Conservation (phyloP, 2,797 vertebrate species). For the Lepus oiostolus region DNA sequence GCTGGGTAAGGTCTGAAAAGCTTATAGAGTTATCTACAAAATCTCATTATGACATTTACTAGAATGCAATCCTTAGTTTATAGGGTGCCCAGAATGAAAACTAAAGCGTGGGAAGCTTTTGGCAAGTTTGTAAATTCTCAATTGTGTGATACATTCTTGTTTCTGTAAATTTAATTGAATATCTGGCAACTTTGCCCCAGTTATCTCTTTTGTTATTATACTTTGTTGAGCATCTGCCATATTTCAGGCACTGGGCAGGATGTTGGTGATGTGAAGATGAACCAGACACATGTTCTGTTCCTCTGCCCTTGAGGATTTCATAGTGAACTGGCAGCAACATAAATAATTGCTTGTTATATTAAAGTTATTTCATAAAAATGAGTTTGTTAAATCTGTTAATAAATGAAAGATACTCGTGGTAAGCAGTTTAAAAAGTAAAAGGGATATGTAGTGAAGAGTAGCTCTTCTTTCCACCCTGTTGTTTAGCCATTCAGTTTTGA, state of each 20-base stretch:
- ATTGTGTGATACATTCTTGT: neutral
- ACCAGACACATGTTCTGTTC: neutral
- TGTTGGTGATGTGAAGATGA: neutral
- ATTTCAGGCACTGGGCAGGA: neutral
- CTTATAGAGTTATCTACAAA: neutral
- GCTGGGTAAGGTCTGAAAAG: neutral
- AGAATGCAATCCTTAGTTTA: neutral
- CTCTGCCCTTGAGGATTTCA: neutral
- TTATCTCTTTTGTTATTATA: neutral
- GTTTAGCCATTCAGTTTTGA: neutral
- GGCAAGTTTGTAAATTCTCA: neutral
- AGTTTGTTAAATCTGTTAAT: neutral
- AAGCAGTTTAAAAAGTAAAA: neutral
- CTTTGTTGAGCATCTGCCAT: neutral
- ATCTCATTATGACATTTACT: neutral
- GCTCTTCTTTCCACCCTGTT: neutral
- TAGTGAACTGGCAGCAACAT: neutral
- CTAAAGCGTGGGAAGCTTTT: neutral
- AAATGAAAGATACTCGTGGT: neutral
- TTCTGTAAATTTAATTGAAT: neutral
- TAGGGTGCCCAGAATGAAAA: neutral
- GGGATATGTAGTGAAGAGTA: neutral
- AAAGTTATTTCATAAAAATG: neutral
- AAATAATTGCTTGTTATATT: conserved; percentile 1
- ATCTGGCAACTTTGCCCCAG: neutral